Evolutionary conservation across 1,140 invertebrate species (phyloP).

Genomic region (Heliconius hermathena): DNA sequence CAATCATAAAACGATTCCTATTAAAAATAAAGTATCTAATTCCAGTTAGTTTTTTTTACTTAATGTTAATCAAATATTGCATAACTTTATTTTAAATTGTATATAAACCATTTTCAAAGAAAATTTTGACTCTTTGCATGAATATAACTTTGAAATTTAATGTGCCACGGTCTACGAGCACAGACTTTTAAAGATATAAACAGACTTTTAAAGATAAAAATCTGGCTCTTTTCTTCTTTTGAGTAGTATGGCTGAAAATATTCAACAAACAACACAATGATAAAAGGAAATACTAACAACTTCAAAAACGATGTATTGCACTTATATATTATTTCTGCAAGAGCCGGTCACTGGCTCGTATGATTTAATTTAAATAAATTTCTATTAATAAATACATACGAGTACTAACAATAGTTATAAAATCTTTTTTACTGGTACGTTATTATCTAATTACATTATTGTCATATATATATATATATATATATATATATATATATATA

Average conservation of each 20-base stretch:
- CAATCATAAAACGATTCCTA: too few relatives aligned
- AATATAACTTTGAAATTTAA: neutral
- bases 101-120: neutral
- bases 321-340: neutral
- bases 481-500: too few relatives aligned
- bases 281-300: conserved; percentile 9
- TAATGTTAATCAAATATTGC: too few relatives aligned
- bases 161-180: neutral
- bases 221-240: conserved; percentile 6
- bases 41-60: too few relatives aligned
- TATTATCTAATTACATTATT: too few relatives aligned
- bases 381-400: neutral
- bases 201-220: conserved; percentile 1
- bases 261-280: conserved; percentile 2
- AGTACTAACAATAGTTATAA: neutral
- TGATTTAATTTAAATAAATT: neutral
- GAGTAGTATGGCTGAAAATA: neutral
- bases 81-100: too few relatives aligned
- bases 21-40: too few relatives aligned
- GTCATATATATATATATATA: too few relatives aligned
- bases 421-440: neutral
- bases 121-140: neutral
- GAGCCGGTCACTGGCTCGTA: neutral
- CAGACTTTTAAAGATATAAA: conserved; percentile 4
- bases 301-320: neutral